Evolutionary conservation across 2,888 invertebrate species (phyloP), one percentile per base, ranked within the genome.

Genomic region (Carterocephalus palaemon): DNA sequence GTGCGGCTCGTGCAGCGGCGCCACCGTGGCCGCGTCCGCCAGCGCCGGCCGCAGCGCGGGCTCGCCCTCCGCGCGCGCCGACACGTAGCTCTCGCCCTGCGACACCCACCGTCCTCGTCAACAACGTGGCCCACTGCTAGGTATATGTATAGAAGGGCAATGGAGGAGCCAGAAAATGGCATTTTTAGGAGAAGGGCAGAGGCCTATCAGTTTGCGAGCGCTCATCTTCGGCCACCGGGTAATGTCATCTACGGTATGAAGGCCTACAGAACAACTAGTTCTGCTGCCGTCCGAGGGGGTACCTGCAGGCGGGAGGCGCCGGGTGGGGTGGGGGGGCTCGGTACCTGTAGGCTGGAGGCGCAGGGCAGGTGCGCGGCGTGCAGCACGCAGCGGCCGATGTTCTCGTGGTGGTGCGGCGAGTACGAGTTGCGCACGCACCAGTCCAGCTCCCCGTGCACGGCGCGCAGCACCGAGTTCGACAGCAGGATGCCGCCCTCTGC

Each of bases 391-490:
- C 94, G 89, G n/a, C 96, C 97, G 51, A 97, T 88, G 84, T 96
- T 96, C 68, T 95, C 92, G 71, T 94, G 94, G 66, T 94, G 93
- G 59, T 91, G 92, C 52, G 92, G 91, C 1, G 95, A 94, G 66
- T 92, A 92, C 1, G 94, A 92, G 79, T 95, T 95, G 54, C 92
- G 92, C 10, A 95, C 93, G 75, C 97, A 97, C 94, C 96, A 96
- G 70, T 96, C 95, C 60, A 97, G 82, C 70, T 93, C 92, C 28
- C 86, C 88, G 61, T 93, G 92, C 59, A 97, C 90, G 51, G 92
- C 91, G 48, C 91, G 90, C 60, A 98, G 88, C 23, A 97, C 92
- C 0, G 94, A 94, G 80, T 95, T 95, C 47, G 97, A 97, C 42
- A 98, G 71, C 29, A 98, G 76, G 59, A 98, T 91, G 38, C 98